These are phyloP conservation scores for Oceanodroma tethys DNA, from an alignment of 2,113 vertebrate genomes.

Conservation along the genomic window DNA sequence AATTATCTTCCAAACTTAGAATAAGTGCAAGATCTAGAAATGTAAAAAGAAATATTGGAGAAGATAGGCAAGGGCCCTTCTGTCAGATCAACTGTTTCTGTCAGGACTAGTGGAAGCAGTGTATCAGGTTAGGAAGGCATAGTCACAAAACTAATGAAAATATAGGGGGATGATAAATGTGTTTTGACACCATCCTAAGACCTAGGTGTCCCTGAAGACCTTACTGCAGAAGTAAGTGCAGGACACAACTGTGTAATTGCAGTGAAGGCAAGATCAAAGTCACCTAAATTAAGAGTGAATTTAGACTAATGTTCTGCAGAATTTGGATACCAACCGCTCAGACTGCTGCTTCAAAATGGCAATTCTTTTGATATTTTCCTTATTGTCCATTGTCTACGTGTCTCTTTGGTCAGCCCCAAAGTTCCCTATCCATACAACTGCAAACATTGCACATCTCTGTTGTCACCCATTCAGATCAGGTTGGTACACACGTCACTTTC, in stretches of 20 bases:
- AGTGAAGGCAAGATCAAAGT: neutral
- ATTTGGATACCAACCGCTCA: neutral
- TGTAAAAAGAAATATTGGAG: neutral
- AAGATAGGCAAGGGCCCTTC: neutral
- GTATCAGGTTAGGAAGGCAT: neutral
- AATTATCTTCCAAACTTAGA: neutral
- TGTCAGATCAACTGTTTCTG: neutral
- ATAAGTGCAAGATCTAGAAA: neutral
- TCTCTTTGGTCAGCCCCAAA: neutral
- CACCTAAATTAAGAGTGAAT: neutral
- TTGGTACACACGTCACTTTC: neutral
- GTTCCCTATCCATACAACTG: neutral
- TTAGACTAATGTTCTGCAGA: neutral
- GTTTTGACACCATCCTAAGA: neutral
- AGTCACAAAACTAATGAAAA: neutral
- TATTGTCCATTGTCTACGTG: neutral
- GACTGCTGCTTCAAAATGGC: neutral
- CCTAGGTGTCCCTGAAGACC: neutral
- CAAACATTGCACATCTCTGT: neutral
- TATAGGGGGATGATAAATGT: slow-evolving; percentile 5
- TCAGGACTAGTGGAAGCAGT: neutral
- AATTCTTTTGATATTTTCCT: neutral
- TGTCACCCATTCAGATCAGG: neutral
- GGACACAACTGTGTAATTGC: neutral
- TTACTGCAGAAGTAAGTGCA: neutral